Conservation (phyloP, 1,140 invertebrate genomes). For the Stenopsyche tienmushanensis region DNA sequence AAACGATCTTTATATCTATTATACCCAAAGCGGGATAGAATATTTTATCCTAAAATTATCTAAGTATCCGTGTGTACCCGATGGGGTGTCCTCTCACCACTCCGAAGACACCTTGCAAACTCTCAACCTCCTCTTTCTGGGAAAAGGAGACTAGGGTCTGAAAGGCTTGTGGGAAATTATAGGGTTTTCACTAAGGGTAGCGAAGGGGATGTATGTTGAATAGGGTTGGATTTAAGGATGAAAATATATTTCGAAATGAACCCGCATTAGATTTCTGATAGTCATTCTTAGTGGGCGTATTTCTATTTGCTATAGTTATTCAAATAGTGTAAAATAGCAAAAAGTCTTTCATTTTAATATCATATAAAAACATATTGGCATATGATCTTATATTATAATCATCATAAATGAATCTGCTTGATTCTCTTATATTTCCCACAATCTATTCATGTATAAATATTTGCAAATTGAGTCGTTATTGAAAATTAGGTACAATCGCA, state of each 20-base stretch:
- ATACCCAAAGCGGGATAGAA: slow-evolving; percentile 37
- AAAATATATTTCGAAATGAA: slow-evolving; percentile 18
- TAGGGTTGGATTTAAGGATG: slow-evolving; percentile 10
- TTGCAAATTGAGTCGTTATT: too few species aligned
- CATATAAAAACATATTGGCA: too few species aligned
- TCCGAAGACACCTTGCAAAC: slow-evolving; percentile 27
- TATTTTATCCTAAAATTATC: slow-evolving; percentile 42
- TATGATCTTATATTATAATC: too few species aligned
- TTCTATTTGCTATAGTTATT: too few species aligned
- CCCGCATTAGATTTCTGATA: too few species aligned
- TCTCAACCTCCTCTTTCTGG: slow-evolving; percentile 1
- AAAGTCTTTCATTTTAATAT: too few species aligned
- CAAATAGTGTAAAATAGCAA: too few species aligned
- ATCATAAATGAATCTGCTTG: too few species aligned
- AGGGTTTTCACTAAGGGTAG: slow-evolving; percentile 31
- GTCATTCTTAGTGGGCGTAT: too few species aligned
- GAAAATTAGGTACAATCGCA: too few species aligned
- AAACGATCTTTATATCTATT: slow-evolving; percentile 41
- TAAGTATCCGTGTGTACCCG: slow-evolving; percentile 28
- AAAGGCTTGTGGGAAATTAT: slow-evolving; percentile 39
- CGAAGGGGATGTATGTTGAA: slow-evolving; percentile 1
- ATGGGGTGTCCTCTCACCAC: slow-evolving; percentile 13
- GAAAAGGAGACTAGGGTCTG: slow-evolving; percentile 30
- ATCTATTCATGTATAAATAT: too few species aligned
- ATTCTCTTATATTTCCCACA: too few species aligned